Base-by-base conservation (phyloP, 2,888 invertebrate genomes). In the Antitype chi region DNA sequence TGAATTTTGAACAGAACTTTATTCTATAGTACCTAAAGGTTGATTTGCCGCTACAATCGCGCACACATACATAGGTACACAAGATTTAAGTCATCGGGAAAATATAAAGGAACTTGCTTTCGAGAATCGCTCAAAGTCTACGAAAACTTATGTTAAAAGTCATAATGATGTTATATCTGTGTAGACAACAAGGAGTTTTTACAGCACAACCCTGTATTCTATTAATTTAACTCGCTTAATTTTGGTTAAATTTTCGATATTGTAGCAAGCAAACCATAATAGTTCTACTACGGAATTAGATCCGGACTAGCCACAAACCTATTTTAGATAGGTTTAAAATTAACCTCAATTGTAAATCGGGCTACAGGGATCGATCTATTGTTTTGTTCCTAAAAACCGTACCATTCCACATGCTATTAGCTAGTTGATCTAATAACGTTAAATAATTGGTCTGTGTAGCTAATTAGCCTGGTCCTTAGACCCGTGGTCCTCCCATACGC, bases 311-410 rank as follows among this genome's bases (percentile, higher is more conserved):
- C 70, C 57, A n/a, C 67, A 63, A 53, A 70, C 9, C 52, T 8
- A 59, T 17, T 47, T 15, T 32, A 59, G 7, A 67, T 52, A 70
- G 25, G 67, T 67, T 70, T 32, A 23, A 52, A 70, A 71, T 68
- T 71, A 66, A 32, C 23, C 13, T 32, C 52, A 20, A 70, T 63
- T 83, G 57, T 68, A 59, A 70, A 63, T 47, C 15, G 20, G 23
- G 23, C 17, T 47, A 11, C 20, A 59, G n/a, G 25, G 43, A 53
- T 71, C 25, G 23, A 62, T 52, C 25, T 32, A 38, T 74, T 47
- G 47, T 53, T 64, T 76, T 49, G 28, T 23, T 9, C 17, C 38
- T 25, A 52, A n/a, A 32, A 67, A 5, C n/a, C 23, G 28, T 9
- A 7, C 25, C 15, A 49, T 52, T 53, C 23, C 20, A 25, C 13